phyloP scores from a whole-genome alignment of 2,888 invertebrate species.

The Prionchulus punctatus region DNA sequence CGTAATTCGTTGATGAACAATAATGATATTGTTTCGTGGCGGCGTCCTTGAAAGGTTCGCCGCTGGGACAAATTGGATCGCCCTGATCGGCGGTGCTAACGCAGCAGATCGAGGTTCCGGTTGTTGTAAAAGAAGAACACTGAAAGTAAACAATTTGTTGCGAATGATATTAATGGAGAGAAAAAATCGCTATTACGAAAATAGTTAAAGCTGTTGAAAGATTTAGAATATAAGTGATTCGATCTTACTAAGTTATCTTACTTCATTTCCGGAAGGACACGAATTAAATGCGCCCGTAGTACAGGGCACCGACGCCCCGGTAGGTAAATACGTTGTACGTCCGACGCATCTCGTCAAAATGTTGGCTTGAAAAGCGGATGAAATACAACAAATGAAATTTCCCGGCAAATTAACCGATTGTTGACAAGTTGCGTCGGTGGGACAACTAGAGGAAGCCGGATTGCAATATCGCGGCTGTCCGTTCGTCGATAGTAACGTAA shows the following conservation, averaged over 20 bases:
- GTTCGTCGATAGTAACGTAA: not conserved
- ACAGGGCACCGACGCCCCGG: not conserved
- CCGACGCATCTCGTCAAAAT: conserved; percentile 1
- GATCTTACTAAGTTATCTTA: too few relatives aligned
- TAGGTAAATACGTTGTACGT: not conserved
- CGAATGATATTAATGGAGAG: not conserved
- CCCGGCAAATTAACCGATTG: conserved; percentile 4
- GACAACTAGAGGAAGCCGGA: not conserved
- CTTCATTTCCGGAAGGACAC: not conserved
- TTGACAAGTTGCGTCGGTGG: not conserved
- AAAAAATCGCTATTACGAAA: too few relatives aligned
- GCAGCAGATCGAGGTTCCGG: conserved; percentile 11
- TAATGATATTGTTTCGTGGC: not conserved
- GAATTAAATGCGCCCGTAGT: not conserved
- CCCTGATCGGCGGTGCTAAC: not conserved
- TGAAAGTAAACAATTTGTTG: not conserved
- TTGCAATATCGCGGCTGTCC: conserved; percentile 1
- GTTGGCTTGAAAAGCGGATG: not conserved
- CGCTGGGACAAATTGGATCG: not conserved
- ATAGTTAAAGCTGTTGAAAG: too few relatives aligned
- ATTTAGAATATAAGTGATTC: too few relatives aligned
- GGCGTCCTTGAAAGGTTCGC: conserved; percentile 6
- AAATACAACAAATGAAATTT: conserved; percentile 3
- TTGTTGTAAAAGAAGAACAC: conserved; percentile 9
- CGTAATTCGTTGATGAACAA: conserved; percentile 7